Evolutionary conservation across 2,888 invertebrate species (phyloP).

Genomic region (Glyphotaelius pellucidus): DNA sequence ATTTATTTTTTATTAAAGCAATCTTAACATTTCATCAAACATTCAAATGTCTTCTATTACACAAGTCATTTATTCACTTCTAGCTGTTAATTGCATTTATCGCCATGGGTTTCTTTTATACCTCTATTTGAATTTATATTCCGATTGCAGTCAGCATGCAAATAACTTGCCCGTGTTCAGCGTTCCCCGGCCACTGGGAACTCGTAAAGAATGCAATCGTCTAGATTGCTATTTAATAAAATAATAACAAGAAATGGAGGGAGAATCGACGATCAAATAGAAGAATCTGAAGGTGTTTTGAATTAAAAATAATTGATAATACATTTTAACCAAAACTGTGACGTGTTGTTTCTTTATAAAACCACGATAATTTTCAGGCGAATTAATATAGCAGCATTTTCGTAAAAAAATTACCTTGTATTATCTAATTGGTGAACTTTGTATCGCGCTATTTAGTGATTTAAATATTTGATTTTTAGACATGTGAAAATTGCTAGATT

Average conservation of each 20-base stretch:
- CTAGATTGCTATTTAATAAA: not conserved
- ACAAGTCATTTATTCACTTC: not conserved
- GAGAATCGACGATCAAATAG: not conserved
- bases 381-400: not conserved
- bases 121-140: not conserved
- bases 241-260: not conserved
- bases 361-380: not conserved
- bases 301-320: not conserved
- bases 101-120: not conserved
- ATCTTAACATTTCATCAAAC: not conserved
- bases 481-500: too few relatives aligned
- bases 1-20: not conserved
- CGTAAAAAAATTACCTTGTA: not conserved
- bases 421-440: too few relatives aligned
- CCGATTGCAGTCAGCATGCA: not conserved
- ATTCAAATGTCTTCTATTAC: not conserved
- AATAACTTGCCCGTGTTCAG: not conserved
- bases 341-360: not conserved
- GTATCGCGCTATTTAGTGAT: too few relatives aligned
- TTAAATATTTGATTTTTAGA: too few relatives aligned
- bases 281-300: not conserved
- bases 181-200: not conserved
- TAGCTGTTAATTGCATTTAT: not conserved
- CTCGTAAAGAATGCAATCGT: slow-evolving; percentile 2
- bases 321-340: not conserved